These are phyloP conservation scores for Scaptodrosophila latifasciaeformis DNA, from an alignment of 2,888 invertebrate genomes.

Conservation along the genomic window DNA sequence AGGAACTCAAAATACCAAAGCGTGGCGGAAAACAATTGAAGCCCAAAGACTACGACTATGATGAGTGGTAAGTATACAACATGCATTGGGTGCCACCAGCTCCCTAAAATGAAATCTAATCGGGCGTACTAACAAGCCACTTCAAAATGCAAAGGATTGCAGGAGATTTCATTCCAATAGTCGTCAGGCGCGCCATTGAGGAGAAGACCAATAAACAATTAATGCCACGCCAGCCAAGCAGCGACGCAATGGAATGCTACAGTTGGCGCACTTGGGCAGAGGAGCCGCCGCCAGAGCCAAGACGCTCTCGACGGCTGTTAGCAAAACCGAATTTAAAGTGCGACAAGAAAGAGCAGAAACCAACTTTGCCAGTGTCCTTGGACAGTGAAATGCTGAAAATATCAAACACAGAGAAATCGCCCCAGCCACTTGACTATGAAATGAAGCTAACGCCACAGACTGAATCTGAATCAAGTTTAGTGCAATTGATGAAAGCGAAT, in stretches of 20 bases:
- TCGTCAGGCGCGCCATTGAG: constrained; percentile 31
- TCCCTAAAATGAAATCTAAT: constrained; percentile 11
- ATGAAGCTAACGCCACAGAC: background rate
- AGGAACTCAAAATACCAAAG: constrained; percentile 6
- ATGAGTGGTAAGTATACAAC: constrained; percentile 25
- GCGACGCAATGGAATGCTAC: constrained; percentile 14
- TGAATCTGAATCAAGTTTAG: constrained; percentile 11
- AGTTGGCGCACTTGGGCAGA: constrained; percentile 31
- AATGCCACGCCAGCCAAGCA: constrained; percentile 18
- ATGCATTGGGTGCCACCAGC: background rate
- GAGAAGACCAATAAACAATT: constrained; percentile 25
- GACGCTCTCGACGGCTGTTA: constrained; percentile 27
- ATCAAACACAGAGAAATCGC: background rate
- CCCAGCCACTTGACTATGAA: background rate
- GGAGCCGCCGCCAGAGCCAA: background rate
- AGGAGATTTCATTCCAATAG: constrained; percentile 28
- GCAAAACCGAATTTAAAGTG: constrained; percentile 27
- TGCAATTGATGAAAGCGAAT: no score
- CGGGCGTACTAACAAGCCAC: no score
- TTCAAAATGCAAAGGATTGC: constrained; percentile 35
- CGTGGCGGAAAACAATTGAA: background rate
- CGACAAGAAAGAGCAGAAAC: no score
- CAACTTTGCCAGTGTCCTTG: no score
- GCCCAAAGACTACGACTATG: constrained; percentile 27
- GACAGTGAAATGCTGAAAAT: no score